A percentile compares a stretch with the other conserved stretches of the same genome.
Conservation (phyloP, 2,888 invertebrate genomes). For the Bugulina stolonifera region DNA sequence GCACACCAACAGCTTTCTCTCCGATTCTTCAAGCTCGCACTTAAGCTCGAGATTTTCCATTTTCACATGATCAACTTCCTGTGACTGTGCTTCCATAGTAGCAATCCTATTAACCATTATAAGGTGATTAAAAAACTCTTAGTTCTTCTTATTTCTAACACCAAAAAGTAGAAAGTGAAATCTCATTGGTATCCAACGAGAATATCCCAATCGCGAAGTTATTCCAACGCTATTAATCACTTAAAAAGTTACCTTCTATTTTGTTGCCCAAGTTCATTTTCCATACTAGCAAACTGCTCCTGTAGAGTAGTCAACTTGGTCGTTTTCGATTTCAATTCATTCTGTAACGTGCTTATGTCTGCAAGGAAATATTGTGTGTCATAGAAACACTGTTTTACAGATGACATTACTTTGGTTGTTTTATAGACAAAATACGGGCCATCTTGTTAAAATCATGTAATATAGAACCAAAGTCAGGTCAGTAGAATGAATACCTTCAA, state of each 20-base stretch:
- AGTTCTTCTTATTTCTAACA: no score
- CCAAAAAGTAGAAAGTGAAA: no score
- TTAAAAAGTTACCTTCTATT: background rate
- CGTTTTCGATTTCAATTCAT: background rate
- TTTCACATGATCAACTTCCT: background rate
- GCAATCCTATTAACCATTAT: background rate
- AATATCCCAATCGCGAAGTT: no score
- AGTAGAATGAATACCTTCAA: background rate
- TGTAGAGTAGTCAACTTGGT: background rate
- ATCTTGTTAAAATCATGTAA: background rate
- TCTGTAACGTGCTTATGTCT: background rate
- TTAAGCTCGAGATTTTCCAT: slow-evolving; percentile 19
- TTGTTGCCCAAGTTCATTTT: background rate
- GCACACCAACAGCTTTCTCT: background rate
- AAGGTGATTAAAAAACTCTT: no score
- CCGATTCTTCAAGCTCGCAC: slow-evolving; percentile 14
- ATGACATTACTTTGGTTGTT: no score
- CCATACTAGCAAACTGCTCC: background rate
- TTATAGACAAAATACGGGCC: no score
- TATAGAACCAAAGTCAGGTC: background rate
- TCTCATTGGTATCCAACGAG: no score
- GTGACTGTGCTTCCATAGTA: background rate
- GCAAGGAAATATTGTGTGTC: no score
- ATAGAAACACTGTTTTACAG: no score
- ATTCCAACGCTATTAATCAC: no score